Evolutionary conservation across 1,140 invertebrate species (phyloP).

Genomic region (Conus ventricosus): DNA sequence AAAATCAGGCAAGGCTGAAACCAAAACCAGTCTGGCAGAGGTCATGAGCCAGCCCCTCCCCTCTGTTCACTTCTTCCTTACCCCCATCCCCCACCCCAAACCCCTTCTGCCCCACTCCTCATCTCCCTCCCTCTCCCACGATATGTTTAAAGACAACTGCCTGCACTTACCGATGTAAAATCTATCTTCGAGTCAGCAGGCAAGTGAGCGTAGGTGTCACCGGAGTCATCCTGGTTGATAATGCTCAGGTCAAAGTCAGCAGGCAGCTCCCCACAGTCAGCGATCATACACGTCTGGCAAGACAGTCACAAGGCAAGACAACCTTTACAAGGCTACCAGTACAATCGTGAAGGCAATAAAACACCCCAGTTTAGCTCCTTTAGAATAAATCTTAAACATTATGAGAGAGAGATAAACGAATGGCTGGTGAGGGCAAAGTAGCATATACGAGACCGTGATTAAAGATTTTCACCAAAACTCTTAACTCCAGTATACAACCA

Average conservation of each 20-base stretch:
- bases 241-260: conserved; percentile 55
- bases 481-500: no score
- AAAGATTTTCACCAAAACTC: no score
- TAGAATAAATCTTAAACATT: neutral
- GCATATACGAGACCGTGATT: no score
- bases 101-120: no score
- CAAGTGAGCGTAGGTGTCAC: conserved; percentile 59
- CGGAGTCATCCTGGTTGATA: conserved; percentile 52
- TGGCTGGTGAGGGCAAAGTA: no score
- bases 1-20: no score
- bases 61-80: neutral
- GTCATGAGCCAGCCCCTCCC: no score
- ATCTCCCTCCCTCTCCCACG: no score
- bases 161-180: conserved; percentile 52
- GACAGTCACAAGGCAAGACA: neutral
- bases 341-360: no score
- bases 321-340: neutral
- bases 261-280: conserved; percentile 64
- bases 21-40: no score
- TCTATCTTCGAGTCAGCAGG: conserved; percentile 57
- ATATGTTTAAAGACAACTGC: neutral
- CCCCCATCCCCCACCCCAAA: no score
- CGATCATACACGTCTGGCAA: conserved; percentile 60
- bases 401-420: no score
- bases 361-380: neutral